Evolutionary conservation across 2,888 invertebrate genomes (phyloP).

Genomic region (Heliconius charithonia): DNA sequence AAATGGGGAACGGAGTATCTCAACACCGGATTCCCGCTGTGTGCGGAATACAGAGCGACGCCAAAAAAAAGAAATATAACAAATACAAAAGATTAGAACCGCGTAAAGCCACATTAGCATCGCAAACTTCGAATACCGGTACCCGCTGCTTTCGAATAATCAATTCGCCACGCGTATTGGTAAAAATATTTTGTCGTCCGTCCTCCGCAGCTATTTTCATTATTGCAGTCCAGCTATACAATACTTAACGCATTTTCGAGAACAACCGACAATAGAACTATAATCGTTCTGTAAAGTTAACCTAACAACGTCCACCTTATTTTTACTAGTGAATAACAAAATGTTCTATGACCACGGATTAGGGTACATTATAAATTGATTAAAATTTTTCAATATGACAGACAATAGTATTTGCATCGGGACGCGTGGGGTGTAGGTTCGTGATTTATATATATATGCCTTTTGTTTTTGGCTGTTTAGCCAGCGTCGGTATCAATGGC

Average conservation of each 20-base stretch:
- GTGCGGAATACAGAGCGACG: no score
- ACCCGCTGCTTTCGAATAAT: constrained; percentile 57
- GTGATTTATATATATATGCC: constrained; percentile 82
- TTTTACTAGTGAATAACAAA: constrained; percentile 72
- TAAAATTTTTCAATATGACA: constrained; percentile 39
- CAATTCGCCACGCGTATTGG: constrained; percentile 74
- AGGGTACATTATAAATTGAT: constrained; percentile 45
- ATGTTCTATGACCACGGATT: constrained; percentile 24
- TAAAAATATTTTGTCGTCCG: constrained; percentile 79
- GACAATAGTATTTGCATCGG: constrained; percentile 56
- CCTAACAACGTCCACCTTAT: constrained; percentile 74
- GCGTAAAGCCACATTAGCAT: constrained; percentile 39
- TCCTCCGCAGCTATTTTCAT: constrained; percentile 63
- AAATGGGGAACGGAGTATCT: no score
- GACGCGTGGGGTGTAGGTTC: constrained; percentile 66
- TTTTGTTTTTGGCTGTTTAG: constrained; percentile 82
- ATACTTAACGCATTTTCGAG: constrained; percentile 73
- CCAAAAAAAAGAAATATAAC: neutral
- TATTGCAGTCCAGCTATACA: constrained; percentile 59
- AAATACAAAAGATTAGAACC: constrained; percentile 25
- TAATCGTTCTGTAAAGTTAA: constrained; percentile 60
- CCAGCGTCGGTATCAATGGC: constrained; percentile 74
- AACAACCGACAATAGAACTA: constrained; percentile 55
- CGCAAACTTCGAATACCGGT: constrained; percentile 48
- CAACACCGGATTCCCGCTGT: no score